Conservation (phyloP, 2,797 vertebrate species). For the Phrynocephalus guinanensis region DNA sequence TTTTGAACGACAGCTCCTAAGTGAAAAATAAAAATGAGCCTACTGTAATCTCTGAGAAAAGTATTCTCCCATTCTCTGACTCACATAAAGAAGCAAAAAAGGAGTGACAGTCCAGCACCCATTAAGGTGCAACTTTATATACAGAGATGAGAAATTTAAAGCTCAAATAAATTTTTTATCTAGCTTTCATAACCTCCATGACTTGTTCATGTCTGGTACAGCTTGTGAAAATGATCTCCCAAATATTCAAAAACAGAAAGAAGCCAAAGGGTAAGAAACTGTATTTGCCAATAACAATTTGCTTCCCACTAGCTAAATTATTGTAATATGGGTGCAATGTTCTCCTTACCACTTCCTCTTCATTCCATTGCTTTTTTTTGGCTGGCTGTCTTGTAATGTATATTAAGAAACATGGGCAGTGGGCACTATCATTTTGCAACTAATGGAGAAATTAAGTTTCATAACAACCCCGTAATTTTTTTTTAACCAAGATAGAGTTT, state of each 20-base stretch:
- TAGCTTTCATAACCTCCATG: not conserved
- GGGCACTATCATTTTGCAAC: constrained; percentile 20
- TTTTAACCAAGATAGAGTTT: constrained; percentile 31
- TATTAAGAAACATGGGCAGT: not conserved
- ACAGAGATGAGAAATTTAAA: too few species aligned
- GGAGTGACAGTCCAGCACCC: not conserved
- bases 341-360: constrained; percentile 24
- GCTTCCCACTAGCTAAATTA: not conserved
- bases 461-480: not conserved
- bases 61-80: too few species aligned
- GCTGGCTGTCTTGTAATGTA: not conserved
- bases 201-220: not conserved
- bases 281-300: not conserved
- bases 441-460: constrained; percentile 27
- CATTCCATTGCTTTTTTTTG: not conserved
- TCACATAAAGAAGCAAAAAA: not conserved
- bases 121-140: not conserved
- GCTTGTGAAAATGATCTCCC: not conserved
- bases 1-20: too few species aligned
- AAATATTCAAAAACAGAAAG: not conserved
- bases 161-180: too few species aligned
- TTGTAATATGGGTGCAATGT: not conserved
- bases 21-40: not conserved
- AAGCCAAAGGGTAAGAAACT: not conserved
- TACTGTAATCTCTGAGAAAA: too few species aligned